Base-by-base conservation (phyloP, 2,113 vertebrate species). In the Hippopotamus amphibius region DNA sequence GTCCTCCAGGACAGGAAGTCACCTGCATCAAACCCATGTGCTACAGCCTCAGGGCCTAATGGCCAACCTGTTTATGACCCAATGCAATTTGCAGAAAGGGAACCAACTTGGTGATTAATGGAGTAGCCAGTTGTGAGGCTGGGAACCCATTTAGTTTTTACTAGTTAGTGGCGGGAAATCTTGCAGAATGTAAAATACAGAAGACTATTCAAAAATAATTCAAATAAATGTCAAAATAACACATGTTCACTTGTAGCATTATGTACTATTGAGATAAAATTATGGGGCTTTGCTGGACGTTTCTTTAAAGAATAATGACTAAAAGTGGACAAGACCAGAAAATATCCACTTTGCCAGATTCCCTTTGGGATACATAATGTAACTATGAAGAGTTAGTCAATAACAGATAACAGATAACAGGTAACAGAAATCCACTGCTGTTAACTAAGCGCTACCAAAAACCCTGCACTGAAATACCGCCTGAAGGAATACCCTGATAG, bases 241-340 rank as follows among this genome's bases (percentile, higher is more conserved):
- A 37, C 37, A 37, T 37, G 37, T 37, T 37, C 37, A 37, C 37
- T 37, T 37, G 37, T 37, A 37, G 37, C 37, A 37, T 37, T 37
- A 37, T 37, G 37, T 37, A 37, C 37, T 37, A 37, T 2, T 69
- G 50, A 97, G 61, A 50, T 46, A 92, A 68, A 93, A 84, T 81
- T 81, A 22, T 43, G 30, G 48, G 57, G 13, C 21, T 74, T 80
- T 74, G 43, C n/a, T 55, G 33, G 53, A 93, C 2, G 11, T 89
- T 93, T 94, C 46, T 50, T 90, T 71, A 80, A 79, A 74, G 30
- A 72, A 90, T 11, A 77, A 71, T 74, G 41, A 37, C 57, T 69
- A 71, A 83, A 91, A 88, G 68, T 82, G 41, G 33, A 43, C 26
- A 84, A 96, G 24, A 68, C 7, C 57, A 76, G 65, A 95, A 87